These are phyloP conservation scores for Galemys pyrenaicus DNA, from an alignment of 2,113 vertebrate species.

Conservation along the genomic window DNA sequence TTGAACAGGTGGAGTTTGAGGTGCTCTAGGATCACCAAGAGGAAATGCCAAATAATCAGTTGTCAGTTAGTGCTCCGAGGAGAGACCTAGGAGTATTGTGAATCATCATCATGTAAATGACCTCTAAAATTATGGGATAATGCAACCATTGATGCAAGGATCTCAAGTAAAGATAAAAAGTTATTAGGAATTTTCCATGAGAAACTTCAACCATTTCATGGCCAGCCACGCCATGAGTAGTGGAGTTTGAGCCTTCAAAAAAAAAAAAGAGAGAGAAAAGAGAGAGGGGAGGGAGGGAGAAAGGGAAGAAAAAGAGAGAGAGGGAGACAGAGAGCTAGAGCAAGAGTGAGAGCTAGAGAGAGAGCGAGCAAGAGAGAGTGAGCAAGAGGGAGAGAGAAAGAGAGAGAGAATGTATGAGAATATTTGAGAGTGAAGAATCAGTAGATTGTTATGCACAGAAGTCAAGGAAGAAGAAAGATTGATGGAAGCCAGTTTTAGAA, in stretches of 20 bases:
- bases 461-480: neutral
- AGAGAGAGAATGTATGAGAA: neutral
- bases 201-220: neutral
- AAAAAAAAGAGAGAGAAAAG: neutral
- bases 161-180: neutral
- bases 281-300: too few species aligned
- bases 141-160: neutral
- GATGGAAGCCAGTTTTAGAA: neutral
- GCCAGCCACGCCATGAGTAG: too few species aligned
- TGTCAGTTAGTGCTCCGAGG: neutral
- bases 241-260: neutral
- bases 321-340: too few species aligned
- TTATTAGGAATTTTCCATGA: neutral
- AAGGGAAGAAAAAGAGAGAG: neutral
- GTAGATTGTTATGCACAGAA: neutral
- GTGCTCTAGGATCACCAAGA: neutral
- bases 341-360: neutral
- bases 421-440: neutral
- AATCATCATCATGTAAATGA: neutral
- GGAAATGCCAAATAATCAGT: neutral
- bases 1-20: neutral
- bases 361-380: too few species aligned
- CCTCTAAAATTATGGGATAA: neutral
- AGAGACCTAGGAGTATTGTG: neutral
- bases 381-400: neutral